phyloP scores from a whole-genome alignment of 2,888 invertebrate genomes.

The Cryptophagus acutangulus region DNA sequence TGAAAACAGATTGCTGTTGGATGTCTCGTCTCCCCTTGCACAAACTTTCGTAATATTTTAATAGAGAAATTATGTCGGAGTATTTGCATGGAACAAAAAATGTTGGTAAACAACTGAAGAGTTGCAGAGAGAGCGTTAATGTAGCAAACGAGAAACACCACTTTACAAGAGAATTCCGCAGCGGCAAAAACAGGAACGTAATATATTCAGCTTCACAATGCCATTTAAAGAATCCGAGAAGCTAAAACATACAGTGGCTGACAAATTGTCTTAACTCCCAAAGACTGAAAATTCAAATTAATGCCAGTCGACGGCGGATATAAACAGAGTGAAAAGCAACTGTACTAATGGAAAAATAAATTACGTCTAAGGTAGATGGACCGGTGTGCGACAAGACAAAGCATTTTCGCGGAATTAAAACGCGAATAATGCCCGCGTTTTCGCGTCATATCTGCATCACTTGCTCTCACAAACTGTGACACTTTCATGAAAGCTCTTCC shows the following conservation, averaged over 20 bases:
- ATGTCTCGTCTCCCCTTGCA: too few species aligned
- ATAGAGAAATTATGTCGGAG: too few species aligned
- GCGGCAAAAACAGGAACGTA: constrained; percentile 15
- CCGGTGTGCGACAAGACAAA: constrained; percentile 18
- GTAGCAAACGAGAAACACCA: constrained; percentile 19
- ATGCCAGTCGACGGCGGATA: constrained; percentile 13
- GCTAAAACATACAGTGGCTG: constrained; percentile 23
- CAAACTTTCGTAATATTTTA: too few species aligned
- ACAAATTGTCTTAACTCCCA: constrained; percentile 28
- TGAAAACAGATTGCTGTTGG: too few species aligned
- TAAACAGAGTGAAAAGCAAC: constrained; percentile 16
- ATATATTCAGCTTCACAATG: constrained; percentile 23
- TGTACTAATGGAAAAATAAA: constrained; percentile 33
- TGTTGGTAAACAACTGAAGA: background rate
- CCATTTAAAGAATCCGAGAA: constrained; percentile 22
- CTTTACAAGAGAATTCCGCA: constrained; percentile 20
- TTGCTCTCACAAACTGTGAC: constrained; percentile 3
- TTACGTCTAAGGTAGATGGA: constrained; percentile 22
- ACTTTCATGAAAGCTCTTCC: constrained; percentile 6
- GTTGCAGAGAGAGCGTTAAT: constrained; percentile 11
- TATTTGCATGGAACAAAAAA: constrained; percentile 3
- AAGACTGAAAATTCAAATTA: constrained; percentile 31
- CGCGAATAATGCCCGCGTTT: constrained; percentile 17
- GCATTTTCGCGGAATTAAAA: constrained; percentile 22
- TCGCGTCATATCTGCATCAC: constrained; percentile 4